Base-by-base conservation (phyloP, 2,797 vertebrate genomes). In the Hafferia zeledoni region DNA sequence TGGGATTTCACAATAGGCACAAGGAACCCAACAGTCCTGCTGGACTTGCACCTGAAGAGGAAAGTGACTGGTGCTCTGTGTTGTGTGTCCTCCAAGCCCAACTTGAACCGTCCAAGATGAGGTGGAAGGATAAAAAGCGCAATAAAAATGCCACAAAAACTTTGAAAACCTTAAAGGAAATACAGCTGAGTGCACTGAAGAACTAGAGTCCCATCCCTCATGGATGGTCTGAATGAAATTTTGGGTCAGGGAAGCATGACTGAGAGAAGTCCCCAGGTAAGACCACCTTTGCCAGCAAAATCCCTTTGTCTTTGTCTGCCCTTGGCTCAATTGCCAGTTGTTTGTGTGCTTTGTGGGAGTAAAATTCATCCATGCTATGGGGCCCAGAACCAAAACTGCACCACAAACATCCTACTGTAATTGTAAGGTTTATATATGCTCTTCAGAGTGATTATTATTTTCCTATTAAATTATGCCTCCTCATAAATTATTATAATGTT, bases 391-490 rank as follows among this genome's bases (percentile, higher is more conserved):
- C 25, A 72, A 69, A 22, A 31, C 11, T 63, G 25, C 18, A 72
- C 86, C 63, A 22, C 69, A 90, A 81, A 56, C 17, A 31, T 72
- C 59, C 47, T 65, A 28, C 50, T 76, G 47, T 88, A 91, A 93
- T 79, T 90, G 50, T 72, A 88, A 87, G 44, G 41, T 79, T 89
- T 56, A 67, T 67, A 31, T 56, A 47, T 70, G 71, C 19, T 70
- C 30, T 82, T 87, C 10, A 2, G 63, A 69, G 31, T 59, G 19
- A 28, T 84, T 84, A 72, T 90, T 93, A 76, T 13, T 59, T 89
- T 90, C n/a, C 59, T 43, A 83, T 53, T 89, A 92, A 60, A 92
- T 90, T 90, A 72, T 94, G 47, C 50, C 53, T 95, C 28, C 35
- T 50, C 23, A 63, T 81, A 87, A 92, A 91, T 89, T 89, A 72